phyloP scores from a whole-genome alignment of 2,797 vertebrate genomes.

The Malacoraja senta region DNA sequence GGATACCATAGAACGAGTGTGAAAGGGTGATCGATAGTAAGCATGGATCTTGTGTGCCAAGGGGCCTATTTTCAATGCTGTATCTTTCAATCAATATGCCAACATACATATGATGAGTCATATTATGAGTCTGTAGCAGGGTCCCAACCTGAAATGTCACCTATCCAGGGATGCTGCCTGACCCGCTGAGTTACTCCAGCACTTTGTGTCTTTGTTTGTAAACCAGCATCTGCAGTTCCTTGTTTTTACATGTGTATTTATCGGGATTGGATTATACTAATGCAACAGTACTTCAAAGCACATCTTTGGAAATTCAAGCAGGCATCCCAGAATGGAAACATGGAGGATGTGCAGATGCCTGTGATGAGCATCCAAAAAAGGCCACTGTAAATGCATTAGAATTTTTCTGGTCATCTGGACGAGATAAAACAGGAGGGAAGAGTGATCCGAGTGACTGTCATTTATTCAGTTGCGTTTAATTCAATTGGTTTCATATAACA shows the following conservation, averaged over 20 bases:
- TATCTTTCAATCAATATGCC: no score
- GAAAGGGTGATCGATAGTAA: no score
- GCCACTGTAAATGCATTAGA: background rate
- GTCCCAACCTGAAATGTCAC: no score
- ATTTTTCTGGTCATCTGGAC: background rate
- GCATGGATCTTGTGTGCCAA: no score
- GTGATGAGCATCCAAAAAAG: conserved; percentile 14
- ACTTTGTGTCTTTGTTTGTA: no score
- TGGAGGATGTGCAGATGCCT: background rate
- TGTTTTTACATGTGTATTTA: background rate
- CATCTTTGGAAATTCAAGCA: background rate
- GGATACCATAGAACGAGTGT: no score
- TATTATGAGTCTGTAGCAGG: no score
- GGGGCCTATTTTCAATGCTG: no score
- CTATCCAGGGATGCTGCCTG: no score
- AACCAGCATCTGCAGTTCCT: no score
- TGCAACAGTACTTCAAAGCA: background rate
- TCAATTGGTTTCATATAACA: conserved; percentile 10
- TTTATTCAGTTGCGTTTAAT: conserved; percentile 4
- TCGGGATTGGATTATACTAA: background rate
- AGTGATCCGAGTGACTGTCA: background rate
- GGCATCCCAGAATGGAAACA: background rate
- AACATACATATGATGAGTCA: no score
- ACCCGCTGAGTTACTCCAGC: no score
- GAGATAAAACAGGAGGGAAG: background rate